Conservation (phyloP, 1,140 invertebrate genomes). For the Lepidotrigona ventralis region DNA sequence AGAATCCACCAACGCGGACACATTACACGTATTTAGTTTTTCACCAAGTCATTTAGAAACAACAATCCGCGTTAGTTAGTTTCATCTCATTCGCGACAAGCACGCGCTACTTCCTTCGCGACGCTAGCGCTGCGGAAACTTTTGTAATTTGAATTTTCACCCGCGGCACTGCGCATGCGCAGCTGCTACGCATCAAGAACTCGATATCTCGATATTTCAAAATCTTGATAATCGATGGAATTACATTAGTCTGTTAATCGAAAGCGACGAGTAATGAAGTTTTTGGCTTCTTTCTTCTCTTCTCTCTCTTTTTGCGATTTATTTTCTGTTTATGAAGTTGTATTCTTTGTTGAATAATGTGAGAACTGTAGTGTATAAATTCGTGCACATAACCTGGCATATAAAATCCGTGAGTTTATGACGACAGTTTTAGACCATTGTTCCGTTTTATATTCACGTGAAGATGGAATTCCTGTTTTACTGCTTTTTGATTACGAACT, state of each 20-base stretch:
- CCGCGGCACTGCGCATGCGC: not conserved
- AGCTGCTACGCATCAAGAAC: too few relatives aligned
- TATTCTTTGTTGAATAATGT: not conserved
- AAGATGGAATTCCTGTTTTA: not conserved
- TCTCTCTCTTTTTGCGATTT: not conserved
- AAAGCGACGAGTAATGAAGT: not conserved
- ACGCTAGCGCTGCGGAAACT: not conserved
- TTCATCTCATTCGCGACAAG: not conserved
- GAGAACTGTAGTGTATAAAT: not conserved
- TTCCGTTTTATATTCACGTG: not conserved
- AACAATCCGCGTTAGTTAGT: not conserved
- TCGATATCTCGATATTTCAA: not conserved
- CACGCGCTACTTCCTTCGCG: not conserved
- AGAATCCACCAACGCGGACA: slow-evolving; percentile 2
- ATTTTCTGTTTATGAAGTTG: not conserved
- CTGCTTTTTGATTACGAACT: not conserved
- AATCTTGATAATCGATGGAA: not conserved
- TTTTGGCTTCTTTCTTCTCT: not conserved
- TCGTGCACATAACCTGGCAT: not conserved
- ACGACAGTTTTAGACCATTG: not conserved
- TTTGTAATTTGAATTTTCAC: not conserved
- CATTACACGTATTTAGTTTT: not conserved
- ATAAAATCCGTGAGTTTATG: not conserved
- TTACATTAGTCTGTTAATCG: not conserved
- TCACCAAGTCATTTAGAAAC: not conserved